These are phyloP conservation scores for Ophion ventricosus DNA, from an alignment of 2,888 invertebrate genomes.

Conservation along the genomic window DNA sequence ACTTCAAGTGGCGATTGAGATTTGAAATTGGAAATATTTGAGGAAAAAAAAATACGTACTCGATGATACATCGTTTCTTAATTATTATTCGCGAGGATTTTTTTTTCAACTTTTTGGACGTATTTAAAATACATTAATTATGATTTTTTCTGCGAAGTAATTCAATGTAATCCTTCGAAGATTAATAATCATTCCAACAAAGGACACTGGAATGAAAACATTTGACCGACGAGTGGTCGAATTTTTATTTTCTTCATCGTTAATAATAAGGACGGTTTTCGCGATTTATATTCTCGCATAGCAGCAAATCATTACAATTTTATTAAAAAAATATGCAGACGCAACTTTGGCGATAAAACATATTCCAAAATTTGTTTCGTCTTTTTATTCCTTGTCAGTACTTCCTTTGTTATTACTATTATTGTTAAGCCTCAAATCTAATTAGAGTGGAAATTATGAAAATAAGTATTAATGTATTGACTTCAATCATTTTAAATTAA, in stretches of 20 bases:
- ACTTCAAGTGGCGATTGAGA: not conserved
- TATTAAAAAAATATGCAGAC: not conserved
- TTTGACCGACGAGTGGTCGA: no score
- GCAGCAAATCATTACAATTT: not conserved
- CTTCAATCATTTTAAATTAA: not conserved
- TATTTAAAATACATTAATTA: no score
- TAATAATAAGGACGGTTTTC: not conserved
- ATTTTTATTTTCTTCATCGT: not conserved
- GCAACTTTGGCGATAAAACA: not conserved
- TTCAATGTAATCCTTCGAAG: no score
- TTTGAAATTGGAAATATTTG: not conserved
- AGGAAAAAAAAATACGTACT: not conserved
- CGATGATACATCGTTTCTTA: not conserved
- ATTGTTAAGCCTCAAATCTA: not conserved
- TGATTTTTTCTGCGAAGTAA: no score
- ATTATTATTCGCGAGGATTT: not conserved
- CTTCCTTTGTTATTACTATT: not conserved
- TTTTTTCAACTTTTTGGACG: no score
- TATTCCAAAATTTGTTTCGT: not conserved
- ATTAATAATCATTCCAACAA: no score
- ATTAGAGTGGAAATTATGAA: not conserved
- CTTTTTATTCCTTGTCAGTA: not conserved
- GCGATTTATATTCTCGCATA: not conserved
- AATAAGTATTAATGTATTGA: not conserved
- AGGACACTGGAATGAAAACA: no score